phyloP scores from a whole-genome alignment of 1,140 invertebrate genomes.

The Cephus cinctus region DNA sequence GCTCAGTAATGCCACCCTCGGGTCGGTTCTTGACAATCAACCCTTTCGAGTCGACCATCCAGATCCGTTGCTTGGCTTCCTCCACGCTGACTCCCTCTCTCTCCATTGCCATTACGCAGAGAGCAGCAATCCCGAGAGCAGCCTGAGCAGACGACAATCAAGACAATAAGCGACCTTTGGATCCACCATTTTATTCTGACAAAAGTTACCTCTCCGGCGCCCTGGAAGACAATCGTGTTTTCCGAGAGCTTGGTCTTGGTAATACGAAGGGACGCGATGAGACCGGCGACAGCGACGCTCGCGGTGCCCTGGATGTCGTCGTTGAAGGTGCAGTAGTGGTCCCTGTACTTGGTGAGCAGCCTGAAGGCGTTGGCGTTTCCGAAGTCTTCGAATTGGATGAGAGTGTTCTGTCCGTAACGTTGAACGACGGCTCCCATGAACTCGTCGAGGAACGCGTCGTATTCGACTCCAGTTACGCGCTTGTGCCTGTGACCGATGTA shows the following conservation, averaged over 20 bases:
- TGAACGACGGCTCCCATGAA: conserved; percentile 91
- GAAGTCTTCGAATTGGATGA: conserved; percentile 96
- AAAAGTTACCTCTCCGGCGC: conserved; percentile 77
- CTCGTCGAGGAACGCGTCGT: conserved; percentile 95
- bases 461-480: conserved; percentile 76
- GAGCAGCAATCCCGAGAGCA: conserved; percentile 81
- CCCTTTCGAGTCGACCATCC: conserved; percentile 72
- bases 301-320: conserved; percentile 95
- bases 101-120: conserved; percentile 86
- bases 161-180: neutral
- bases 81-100: conserved; percentile 71
- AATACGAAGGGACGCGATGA: conserved; percentile 79
- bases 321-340: conserved; percentile 91
- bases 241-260: conserved; percentile 77
- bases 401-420: conserved; percentile 78
- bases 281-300: conserved; percentile 86
- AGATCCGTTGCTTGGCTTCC: conserved; percentile 74
- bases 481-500: conserved; percentile 90
- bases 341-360: conserved; percentile 80
- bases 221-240: conserved; percentile 87
- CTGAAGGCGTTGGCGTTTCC: conserved; percentile 88
- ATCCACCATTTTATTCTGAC: conserved; percentile 1
- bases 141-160: conserved; percentile 57
- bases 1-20: conserved; percentile 70
- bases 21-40: conserved; percentile 77